Conservation (phyloP, 1,140 invertebrate species). For the Sesamia nonagrioides region DNA sequence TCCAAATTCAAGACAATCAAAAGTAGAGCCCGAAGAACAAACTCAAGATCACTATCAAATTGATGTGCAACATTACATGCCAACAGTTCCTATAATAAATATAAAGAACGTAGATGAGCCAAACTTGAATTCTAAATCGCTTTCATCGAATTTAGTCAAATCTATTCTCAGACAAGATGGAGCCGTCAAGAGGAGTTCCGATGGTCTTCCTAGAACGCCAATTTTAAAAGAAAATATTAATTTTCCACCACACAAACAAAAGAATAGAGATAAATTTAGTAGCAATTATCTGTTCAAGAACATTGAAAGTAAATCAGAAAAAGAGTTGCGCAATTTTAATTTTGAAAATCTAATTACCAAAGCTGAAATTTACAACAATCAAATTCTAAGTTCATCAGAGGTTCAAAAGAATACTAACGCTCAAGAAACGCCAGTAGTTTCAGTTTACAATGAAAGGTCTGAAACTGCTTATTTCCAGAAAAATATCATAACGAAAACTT, state of each 20-base stretch:
- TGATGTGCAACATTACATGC: slow-evolving; percentile 63
- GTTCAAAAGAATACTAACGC: slow-evolving; percentile 76
- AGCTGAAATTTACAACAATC: slow-evolving; percentile 86
- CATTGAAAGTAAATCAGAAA: slow-evolving; percentile 69
- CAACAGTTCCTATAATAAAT: slow-evolving; percentile 76
- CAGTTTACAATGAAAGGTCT: slow-evolving; percentile 77
- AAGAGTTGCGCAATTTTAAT: slow-evolving; percentile 87
- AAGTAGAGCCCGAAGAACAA: slow-evolving; percentile 66
- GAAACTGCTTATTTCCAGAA: slow-evolving; percentile 86
- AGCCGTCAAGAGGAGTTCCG: slow-evolving; percentile 74
- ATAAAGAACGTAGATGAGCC: slow-evolving; percentile 80
- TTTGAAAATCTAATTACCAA: slow-evolving; percentile 88
- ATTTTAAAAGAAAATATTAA: slow-evolving; percentile 76
- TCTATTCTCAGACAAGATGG: slow-evolving; percentile 64
- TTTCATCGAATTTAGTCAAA: slow-evolving; percentile 55
- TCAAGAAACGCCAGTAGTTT: slow-evolving; percentile 62
- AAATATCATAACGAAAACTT: slow-evolving; percentile 66
- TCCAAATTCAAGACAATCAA: slow-evolving; percentile 65
- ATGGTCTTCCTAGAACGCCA: slow-evolving; percentile 68
- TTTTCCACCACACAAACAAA: slow-evolving; percentile 63
- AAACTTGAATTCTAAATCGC: slow-evolving; percentile 57
- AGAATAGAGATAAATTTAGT: slow-evolving; percentile 66
- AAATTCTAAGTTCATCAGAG: slow-evolving; percentile 79
- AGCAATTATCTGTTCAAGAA: slow-evolving; percentile 55
- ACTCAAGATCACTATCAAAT: slow-evolving; percentile 61